These are phyloP conservation scores for Heliconius charithonia DNA, from an alignment of 2,888 invertebrate genomes.

Conservation along the genomic window DNA sequence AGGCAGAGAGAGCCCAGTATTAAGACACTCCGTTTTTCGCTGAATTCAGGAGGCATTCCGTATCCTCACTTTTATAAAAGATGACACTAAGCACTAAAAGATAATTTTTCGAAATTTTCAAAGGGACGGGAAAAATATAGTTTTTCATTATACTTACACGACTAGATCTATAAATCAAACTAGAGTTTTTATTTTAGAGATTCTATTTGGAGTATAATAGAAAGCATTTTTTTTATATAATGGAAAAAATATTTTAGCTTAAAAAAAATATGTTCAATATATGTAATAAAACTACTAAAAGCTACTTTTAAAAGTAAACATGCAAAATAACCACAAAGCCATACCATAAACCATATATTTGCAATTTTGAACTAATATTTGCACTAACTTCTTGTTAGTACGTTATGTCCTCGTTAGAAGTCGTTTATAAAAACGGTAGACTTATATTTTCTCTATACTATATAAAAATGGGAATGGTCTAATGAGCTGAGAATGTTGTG, in stretches of 20 bases:
- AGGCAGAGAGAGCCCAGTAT: no score
- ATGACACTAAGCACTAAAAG: no score
- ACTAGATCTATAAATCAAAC: neutral
- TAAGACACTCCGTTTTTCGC: no score
- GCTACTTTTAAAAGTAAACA: neutral
- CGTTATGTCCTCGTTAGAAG: constrained; percentile 7
- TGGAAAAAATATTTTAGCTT: neutral
- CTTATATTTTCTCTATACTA: neutral
- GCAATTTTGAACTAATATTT: constrained; percentile 17
- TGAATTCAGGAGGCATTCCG: no score
- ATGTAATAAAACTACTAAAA: neutral
- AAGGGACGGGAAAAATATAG: no score
- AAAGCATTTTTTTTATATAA: neutral
- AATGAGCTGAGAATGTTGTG: no score
- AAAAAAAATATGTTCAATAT: neutral
- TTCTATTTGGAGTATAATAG: neutral
- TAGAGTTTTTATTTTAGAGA: neutral
- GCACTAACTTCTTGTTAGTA: constrained; percentile 1
- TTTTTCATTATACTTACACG: no score
- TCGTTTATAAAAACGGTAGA: neutral
- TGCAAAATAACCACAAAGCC: neutral
- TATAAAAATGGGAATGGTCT: no score
- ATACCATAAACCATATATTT: no score
- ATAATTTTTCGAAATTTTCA: no score
- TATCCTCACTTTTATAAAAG: no score